Evolutionary conservation across 2,113 vertebrate species (phyloP), one percentile per base, ranked within the genome.

Genomic region (Dicentrarchus labrax): DNA sequence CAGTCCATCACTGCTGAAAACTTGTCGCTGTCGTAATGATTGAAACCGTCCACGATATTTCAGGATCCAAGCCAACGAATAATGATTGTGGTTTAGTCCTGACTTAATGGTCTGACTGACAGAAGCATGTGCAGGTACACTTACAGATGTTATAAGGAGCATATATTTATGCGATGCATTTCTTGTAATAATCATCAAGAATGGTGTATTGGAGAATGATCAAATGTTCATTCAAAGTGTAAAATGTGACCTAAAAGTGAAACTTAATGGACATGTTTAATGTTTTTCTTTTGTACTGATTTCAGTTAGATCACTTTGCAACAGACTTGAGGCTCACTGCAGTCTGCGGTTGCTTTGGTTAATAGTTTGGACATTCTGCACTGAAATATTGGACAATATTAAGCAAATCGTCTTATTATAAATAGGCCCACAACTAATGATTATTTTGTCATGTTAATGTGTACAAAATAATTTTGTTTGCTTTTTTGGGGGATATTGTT

Each of bases 1-100:
- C 22, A 39, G n/a, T 54, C 56, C 39, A 5, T 62, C 39, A 43
- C 51, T 22, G 45, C 80, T 75, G 38, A 62, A 54, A 69, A 83
- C 81, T 47, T 41, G 47, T 77, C 12, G 38, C 11, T 13, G 4
- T 53, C 51, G 41, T 43, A 30, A 6, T 43, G 62, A 57, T 10
- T 47, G 57, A 75, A 74, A 51, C 13, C 1, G 21, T 41, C 13
- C 13, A 36, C 13, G 19, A 38, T 60, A 39, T 50, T 64, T 38
- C 21, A 64, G 69, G 62, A 68, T 45, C 8, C 57, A 11, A 43
- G 43, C 50, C 10, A 47, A 53, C 21, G 17, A 54, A 45, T 65
- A 39, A 4, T 7, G 57, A 22, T 17, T 12, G 38, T 41, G 45
- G 48, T 24, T 75, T 48, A 62, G 48, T 15, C 3, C 41, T 16